phyloP scores from a whole-genome alignment of 2,797 vertebrate genomes.

The Chelmon rostratus region DNA sequence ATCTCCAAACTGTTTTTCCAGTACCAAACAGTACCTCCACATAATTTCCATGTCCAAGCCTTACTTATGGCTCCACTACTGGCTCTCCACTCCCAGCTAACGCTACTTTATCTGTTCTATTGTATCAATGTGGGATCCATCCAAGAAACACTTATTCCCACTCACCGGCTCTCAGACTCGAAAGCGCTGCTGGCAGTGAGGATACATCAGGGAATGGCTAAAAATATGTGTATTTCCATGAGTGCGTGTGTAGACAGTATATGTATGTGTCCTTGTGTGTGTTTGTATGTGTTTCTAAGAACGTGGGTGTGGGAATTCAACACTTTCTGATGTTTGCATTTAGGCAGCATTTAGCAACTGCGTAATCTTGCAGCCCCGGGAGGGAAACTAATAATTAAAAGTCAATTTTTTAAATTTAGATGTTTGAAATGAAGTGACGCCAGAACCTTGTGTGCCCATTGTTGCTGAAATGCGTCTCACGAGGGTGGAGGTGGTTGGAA shows the following conservation, averaged over 20 bases:
- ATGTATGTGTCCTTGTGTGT: conserved; percentile 8
- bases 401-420: conserved; percentile 32
- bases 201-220: conserved; percentile 55
- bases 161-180: conserved; percentile 66
- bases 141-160: conserved; percentile 79
- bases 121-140: conserved; percentile 73
- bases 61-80: conserved; percentile 45
- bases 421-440: conserved; percentile 46
- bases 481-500: conserved; percentile 41
- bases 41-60: conserved; percentile 8
- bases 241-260: conserved; percentile 10
- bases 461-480: conserved; percentile 29
- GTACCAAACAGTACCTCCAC: neutral
- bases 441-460: conserved; percentile 14
- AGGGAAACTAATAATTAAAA: conserved; percentile 45
- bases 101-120: conserved; percentile 62
- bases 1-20: neutral
- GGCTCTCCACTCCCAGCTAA: conserved; percentile 52
- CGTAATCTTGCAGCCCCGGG: conserved; percentile 34
- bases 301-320: conserved; percentile 65
- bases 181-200: conserved; percentile 57
- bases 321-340: conserved; percentile 53
- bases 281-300: conserved; percentile 30
- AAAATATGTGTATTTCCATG: conserved; percentile 57
- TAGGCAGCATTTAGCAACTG: conserved; percentile 48